Percentiles rank a stretch among this genome's conserved stretches.
phyloP scores from a whole-genome alignment of 2,113 vertebrate species.

The Anas platyrhynchos region DNA sequence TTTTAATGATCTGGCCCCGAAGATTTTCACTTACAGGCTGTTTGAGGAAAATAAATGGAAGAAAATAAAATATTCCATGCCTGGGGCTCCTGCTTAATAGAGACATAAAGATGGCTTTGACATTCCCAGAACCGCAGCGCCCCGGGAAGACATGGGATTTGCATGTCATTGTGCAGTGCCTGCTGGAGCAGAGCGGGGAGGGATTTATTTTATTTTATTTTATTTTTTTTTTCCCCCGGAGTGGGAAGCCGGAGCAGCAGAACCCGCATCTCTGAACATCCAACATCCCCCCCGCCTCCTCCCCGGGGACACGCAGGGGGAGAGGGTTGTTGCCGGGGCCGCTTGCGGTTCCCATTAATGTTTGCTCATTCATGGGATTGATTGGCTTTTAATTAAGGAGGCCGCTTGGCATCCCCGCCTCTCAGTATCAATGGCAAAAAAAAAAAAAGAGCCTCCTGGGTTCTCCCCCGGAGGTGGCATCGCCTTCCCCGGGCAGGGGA shows the following conservation, averaged over 20 bases:
- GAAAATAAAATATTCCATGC: slow-evolving; percentile 55
- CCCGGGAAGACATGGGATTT: slow-evolving; percentile 46
- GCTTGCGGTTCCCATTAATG: slow-evolving; percentile 1
- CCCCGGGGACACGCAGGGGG: not conserved
- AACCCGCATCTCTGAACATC: slow-evolving; percentile 28
- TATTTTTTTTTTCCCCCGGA: not conserved
- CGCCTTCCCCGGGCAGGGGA: not conserved
- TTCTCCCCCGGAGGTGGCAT: slow-evolving; percentile 42
- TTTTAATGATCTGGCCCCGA: slow-evolving; percentile 64
- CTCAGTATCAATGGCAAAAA: slow-evolving; percentile 19
- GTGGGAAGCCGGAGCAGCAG: slow-evolving; percentile 42
- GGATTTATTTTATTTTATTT: not conserved
- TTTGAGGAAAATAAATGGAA: slow-evolving; percentile 65
- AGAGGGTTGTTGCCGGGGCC: slow-evolving; percentile 57
- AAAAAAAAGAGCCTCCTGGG: slow-evolving; percentile 33
- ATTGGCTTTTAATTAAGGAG: slow-evolving; percentile 52
- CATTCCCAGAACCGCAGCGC: slow-evolving; percentile 51
- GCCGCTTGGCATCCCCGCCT: slow-evolving; percentile 9
- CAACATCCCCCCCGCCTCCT: not conserved
- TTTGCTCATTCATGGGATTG: slow-evolving; percentile 35
- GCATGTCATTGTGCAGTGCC: slow-evolving; percentile 58
- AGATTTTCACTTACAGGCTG: slow-evolving; percentile 66
- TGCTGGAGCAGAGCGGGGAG: slow-evolving; percentile 12
- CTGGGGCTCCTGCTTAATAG: slow-evolving; percentile 65
- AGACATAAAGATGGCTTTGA: slow-evolving; percentile 68